These are phyloP conservation scores for Ptychodera flava DNA, from an alignment of 35 echinoderm and acorn worm genomes.

Conservation along the genomic window DNA sequence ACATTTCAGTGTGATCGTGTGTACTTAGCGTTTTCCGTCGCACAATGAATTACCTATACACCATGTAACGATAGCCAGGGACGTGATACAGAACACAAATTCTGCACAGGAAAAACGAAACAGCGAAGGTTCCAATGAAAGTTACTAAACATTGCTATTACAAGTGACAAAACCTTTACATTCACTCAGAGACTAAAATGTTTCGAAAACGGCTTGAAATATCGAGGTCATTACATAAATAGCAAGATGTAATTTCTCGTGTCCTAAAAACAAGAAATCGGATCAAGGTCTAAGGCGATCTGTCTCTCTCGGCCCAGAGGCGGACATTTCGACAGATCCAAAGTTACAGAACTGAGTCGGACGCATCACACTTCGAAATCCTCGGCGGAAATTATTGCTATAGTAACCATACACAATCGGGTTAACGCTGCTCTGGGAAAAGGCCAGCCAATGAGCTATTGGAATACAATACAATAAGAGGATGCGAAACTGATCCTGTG, in stretches of 20 bases:
- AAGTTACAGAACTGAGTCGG: neutral
- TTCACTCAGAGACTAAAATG: neutral
- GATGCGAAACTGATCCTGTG: neutral
- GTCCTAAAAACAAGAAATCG: no score
- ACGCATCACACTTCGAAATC: neutral
- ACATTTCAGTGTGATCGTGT: no score
- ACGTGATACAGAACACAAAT: no score
- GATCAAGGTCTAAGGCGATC: neutral
- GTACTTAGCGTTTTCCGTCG: no score
- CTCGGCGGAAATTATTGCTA: neutral
- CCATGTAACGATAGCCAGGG: no score
- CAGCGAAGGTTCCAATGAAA: no score
- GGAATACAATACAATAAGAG: neutral
- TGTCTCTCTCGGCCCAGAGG: neutral
- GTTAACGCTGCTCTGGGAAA: neutral
- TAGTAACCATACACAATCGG: neutral
- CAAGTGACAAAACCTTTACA: neutral
- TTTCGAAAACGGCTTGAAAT: neutral
- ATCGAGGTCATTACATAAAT: neutral
- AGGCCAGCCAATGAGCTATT: neutral
- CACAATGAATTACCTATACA: no score
- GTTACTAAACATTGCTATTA: neutral
- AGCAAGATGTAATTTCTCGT: neutral
- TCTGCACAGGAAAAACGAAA: no score
- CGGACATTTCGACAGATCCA: neutral